Base-by-base conservation (phyloP, 2,888 invertebrate genomes). In the Lottia gigantea region DNA sequence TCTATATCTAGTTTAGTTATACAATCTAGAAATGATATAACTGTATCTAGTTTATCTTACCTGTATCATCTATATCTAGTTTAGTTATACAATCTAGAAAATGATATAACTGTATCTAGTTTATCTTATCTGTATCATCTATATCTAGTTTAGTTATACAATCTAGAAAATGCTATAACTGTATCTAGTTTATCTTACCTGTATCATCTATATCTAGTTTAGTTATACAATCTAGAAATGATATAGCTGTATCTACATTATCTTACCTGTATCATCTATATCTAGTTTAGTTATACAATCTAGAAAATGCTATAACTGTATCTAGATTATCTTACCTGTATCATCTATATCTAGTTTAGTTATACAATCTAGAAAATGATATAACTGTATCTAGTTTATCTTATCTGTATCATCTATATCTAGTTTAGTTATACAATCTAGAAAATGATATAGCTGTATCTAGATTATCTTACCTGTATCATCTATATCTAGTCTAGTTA, bases 331-430 rank as follows among this genome's bases (percentile, higher is more conserved):
- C 71, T 62, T 70, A 80, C 80, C 75, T 68, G 82, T 82, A 46
- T 65, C 75, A 16, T 77, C 65, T 4, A 82, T 75, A 61, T 82
- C 82, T 46, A 79, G 73, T 16, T 75, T 68, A 25, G 77, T 74
- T 62, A 82, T 74, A 31, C 74, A 72, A 65, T 80, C 79, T 26
- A 81, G 71, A 72, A n/a, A 74, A 82, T 40, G 40, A 40, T 8
- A 40, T 8, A 40, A 8, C 8, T 31, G 31, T 31, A 40, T 40
- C 6, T 40, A 8, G 40, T 8, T 40, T 40, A 40, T 11, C 40
- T 40, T 70, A 80, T 79, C 76, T 68, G 82, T 82, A 26, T 66
- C 76, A 15, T 77, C 66, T 6, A 82, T 76, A 55, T 82, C 82
- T 46, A 79, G 74, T 19, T 75, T 69, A 19, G 78, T 74, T 62